Base-by-base conservation (phyloP, 2,113 vertebrate species). In the Cryptoleucopteryx plumbea region DNA sequence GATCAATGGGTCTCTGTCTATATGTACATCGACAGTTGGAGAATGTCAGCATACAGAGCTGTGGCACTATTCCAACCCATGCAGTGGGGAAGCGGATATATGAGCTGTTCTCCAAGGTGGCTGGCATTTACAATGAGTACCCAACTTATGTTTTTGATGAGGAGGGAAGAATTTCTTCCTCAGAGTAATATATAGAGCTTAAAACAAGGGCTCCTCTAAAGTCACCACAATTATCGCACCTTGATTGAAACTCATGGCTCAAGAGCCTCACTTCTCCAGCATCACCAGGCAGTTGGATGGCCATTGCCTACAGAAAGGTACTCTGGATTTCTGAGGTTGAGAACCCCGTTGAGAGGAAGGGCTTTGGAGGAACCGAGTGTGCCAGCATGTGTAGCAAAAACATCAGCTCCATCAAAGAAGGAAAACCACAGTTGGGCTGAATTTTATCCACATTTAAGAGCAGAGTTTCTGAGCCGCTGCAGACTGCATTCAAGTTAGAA, bases 31-130 rank as follows among this genome's bases (percentile, higher is more conserved):
- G 8, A 15, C 43, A 38, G 38, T 6, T 38, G 43, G 52, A 58
- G 81, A 27, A 23, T 19, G 36, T 14, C 52, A 34, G 38, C 50
- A 43, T 7, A 7, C 3, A 32, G 50, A 72, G 58, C 58, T 21
- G 52, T 34, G 66, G 22, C 13, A 9, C 25, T 21, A 4, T 25
- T 72, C 42, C 53, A 67, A 9, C 10, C 45, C 15, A 18, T 11
- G 38, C 43, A 14, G 21, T 2, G 17, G 8, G 36, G 61, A 26
- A 48, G 27, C 0, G 1, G 29, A 25, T 31, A 7, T 3, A 19
- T 1, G 6, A 15, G 31, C 59, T 67, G 70, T 36, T 42, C 45
- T 45, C 21, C 43, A 13, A 43, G 32, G n/a, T n/a, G 77, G 25
- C 13, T 68, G 73, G 40, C 66, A 40, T 55, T 48, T 80, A 45